Conservation (phyloP, 2,113 vertebrate species). For the Egretta garzetta region DNA sequence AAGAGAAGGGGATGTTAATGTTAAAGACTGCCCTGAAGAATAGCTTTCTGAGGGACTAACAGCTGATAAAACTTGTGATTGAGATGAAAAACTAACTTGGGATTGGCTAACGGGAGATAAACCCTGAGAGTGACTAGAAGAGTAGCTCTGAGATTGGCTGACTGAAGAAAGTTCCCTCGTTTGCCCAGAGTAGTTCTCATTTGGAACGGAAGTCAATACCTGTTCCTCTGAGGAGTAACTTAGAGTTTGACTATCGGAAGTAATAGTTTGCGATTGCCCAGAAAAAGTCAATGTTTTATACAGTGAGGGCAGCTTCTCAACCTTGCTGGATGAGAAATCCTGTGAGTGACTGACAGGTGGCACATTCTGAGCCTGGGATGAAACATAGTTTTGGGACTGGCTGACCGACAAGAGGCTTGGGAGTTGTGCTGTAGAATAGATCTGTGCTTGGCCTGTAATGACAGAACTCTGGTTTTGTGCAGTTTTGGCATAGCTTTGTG, state of each 20-base stretch:
- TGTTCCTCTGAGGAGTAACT: conserved; percentile 86
- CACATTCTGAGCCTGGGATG: conserved; percentile 82
- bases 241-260: conserved; percentile 86
- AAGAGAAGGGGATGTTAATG: conserved; percentile 81
- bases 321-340: conserved; percentile 83
- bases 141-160: conserved; percentile 88
- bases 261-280: conserved; percentile 84
- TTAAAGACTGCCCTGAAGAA: conserved; percentile 85
- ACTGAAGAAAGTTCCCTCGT: conserved; percentile 87
- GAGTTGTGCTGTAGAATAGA: conserved; percentile 89
- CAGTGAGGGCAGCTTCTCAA: conserved; percentile 88
- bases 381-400: conserved; percentile 88
- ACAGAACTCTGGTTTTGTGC: conserved; percentile 91
- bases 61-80: conserved; percentile 86
- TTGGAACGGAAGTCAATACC: conserved; percentile 80
- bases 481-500: conserved; percentile 88
- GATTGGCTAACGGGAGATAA: conserved; percentile 85
- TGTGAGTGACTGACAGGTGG: conserved; percentile 86
- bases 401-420: conserved; percentile 88
- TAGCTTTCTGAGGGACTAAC: conserved; percentile 90
- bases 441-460: conserved; percentile 90
- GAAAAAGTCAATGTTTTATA: conserved; percentile 91
- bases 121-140: conserved; percentile 91
- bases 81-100: conserved; percentile 88
- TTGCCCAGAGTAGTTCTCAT: conserved; percentile 86